A percentile compares a stretch with the other conserved stretches of the same genome.
Conservation (phyloP, 1,140 invertebrate species). For the Helicoverpa zea region DNA sequence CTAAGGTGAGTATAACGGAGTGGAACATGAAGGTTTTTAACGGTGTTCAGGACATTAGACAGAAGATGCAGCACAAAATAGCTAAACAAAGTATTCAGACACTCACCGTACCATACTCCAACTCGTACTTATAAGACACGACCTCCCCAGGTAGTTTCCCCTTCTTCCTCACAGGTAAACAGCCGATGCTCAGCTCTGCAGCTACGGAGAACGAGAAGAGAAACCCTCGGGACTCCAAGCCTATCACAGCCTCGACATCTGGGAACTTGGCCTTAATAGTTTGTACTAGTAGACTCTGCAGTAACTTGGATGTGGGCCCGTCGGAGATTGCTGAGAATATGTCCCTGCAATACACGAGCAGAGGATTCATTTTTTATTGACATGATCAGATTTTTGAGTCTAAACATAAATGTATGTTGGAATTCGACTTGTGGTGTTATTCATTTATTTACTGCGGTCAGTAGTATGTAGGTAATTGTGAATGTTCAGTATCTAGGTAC, state of each 20-base stretch:
- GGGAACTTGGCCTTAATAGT: constrained; percentile 88
- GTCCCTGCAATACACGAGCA: constrained; percentile 90
- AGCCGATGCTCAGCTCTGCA: constrained; percentile 92
- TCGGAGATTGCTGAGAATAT: constrained; percentile 95
- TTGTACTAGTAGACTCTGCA: constrained; percentile 92
- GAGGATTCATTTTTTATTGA: not conserved
- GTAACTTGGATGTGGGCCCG: constrained; percentile 89
- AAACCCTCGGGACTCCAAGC: constrained; percentile 97
- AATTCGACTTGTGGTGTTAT: too few relatives aligned
- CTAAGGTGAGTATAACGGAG: too few relatives aligned
- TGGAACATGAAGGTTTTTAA: constrained; percentile 93
- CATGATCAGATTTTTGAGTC: too few relatives aligned
- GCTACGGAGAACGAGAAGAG: constrained; percentile 96
- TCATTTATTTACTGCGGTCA: too few relatives aligned
- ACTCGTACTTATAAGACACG: constrained; percentile 89
- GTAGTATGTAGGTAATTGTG: too few relatives aligned
- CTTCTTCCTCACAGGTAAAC: constrained; percentile 97
- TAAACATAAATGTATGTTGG: too few relatives aligned
- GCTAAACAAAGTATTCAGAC: not conserved
- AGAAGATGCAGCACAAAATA: not conserved
- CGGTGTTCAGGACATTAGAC: constrained; percentile 90
- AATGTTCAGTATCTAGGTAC: too few relatives aligned
- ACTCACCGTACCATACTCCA: constrained; percentile 97
- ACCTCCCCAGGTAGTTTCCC: constrained; percentile 97
- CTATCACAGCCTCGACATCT: constrained; percentile 93